Base-by-base conservation (phyloP, 2,888 invertebrate species). In the Eudemis profundana region DNA sequence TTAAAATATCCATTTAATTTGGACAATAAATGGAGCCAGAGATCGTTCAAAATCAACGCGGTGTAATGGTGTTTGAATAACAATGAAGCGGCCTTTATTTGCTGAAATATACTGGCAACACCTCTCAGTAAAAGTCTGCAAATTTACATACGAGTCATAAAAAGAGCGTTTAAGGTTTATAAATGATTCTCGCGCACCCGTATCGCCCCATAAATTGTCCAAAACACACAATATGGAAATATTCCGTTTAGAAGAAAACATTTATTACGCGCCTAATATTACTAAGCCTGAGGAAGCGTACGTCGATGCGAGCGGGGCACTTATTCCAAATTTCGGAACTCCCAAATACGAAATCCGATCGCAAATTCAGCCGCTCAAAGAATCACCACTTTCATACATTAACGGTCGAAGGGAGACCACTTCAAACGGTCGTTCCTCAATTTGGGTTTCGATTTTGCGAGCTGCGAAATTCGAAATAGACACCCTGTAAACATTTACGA, bases 221-320 rank as follows among this genome's bases (percentile, higher is more conserved):
- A 80, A 79, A 79, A 79, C 78, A 82, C 77, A 85, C 70, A 78
- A 73, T 78, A 78, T 81, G 75, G 77, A 84, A 83, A 79, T 78
- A 78, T 81, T 84, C 81, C 79, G 78, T 83, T 77, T 76, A 86
- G 85, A 90, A 90, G 85, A 87, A 87, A 87, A 92, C 92, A 92
- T 91, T 86, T 87, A 92, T 92, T 92, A 92, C 90, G 87, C 89
- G 92, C 91, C 92, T 91, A 92, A 83, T 83, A 85, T 83, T 91
- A 92, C 90, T 87, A 91, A 92, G 91, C 90, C 78, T 86, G 86
- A 84, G 87, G 84, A 91, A 92, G 90, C 91, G 76, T 76, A 90
- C 89, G 89, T 89, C 84, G 87, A 89, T 87, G 85, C 86, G 84
- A 90, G 87, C 87, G 83, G 62, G 59, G 65, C 46, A 40, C 38